phyloP scores from a whole-genome alignment of 92 coral and sea anemone species.

The Umimayanthus chanpuru region DNA sequence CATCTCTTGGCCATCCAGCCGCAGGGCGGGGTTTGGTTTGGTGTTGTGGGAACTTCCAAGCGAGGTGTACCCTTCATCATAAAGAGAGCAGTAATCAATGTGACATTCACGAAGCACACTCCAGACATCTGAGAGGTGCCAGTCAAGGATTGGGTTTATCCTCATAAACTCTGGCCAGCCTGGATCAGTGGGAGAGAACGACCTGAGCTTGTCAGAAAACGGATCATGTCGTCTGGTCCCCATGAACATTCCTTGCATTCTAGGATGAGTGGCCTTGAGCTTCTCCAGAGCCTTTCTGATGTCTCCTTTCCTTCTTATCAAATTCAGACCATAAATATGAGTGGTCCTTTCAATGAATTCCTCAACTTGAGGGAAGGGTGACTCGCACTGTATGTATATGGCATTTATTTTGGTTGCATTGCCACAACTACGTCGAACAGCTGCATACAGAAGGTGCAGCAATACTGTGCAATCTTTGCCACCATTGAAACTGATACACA shows the following conservation, averaged over 20 bases:
- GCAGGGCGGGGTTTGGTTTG: conserved; percentile 84
- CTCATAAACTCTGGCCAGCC: conserved; percentile 97
- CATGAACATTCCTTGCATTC: conserved; percentile 81
- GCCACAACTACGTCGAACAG: conserved; percentile 52
- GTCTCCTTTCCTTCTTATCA: conserved; percentile 69
- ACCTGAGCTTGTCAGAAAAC: conserved; percentile 78
- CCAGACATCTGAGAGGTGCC: conserved; percentile 97
- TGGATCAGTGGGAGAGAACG: conserved; percentile 93
- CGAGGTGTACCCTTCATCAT: conserved; percentile 94
- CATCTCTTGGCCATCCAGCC: conserved; percentile 56
- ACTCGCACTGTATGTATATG: conserved; percentile 75
- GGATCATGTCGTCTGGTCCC: conserved; percentile 98
- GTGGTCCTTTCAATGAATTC: conserved; percentile 77
- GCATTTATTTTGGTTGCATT: conserved; percentile 68
- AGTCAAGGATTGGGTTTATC: conserved; percentile 93
- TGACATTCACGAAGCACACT: conserved; percentile 75
- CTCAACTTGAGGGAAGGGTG: conserved; percentile 93
- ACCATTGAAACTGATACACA: conserved; percentile 96
- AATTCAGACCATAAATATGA: conserved; percentile 72
- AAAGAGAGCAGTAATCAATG: conserved; percentile 82
- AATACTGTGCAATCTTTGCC: conserved; percentile 97
- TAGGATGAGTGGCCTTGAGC: conserved; percentile 78
- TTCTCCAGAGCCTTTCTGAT: conserved; percentile 76
- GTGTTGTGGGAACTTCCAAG: conserved; percentile 90
- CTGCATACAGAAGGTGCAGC: conserved; percentile 76